These are phyloP conservation scores for Leucophenga montana DNA, from an alignment of 2,888 invertebrate genomes.

Conservation along the genomic window DNA sequence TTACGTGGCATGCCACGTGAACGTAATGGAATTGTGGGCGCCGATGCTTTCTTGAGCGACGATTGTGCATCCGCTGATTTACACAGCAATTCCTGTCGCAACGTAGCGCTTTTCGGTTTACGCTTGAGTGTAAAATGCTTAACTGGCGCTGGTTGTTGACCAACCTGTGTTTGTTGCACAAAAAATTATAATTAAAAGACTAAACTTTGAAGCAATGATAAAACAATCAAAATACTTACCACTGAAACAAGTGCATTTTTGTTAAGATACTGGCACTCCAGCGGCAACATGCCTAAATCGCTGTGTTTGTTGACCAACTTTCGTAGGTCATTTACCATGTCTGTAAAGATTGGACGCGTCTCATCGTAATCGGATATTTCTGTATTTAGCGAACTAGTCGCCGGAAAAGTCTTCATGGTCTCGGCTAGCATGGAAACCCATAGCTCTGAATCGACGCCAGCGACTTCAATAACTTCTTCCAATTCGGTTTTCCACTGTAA, in stretches of 20 bases:
- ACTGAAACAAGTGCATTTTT: constrained; percentile 92
- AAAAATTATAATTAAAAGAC: constrained; percentile 6
- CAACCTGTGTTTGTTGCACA: constrained; percentile 76
- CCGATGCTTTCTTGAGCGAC: constrained; percentile 89
- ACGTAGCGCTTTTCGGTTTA: constrained; percentile 94
- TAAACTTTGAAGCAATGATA: background rate
- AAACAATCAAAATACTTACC: constrained; percentile 73
- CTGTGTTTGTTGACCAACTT: constrained; percentile 88
- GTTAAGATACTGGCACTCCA: constrained; percentile 97
- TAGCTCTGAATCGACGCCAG: constrained; percentile 92
- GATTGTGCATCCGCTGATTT: constrained; percentile 93
- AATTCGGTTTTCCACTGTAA: constrained; percentile 91
- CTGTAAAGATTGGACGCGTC: constrained; percentile 90
- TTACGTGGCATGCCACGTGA: constrained; percentile 93
- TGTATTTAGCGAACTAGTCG: constrained; percentile 90
- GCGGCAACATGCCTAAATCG: constrained; percentile 89
- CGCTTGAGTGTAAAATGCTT: constrained; percentile 95
- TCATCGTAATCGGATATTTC: constrained; percentile 92
- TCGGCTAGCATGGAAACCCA: constrained; percentile 99
- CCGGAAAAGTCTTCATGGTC: constrained; percentile 93
- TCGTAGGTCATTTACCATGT: constrained; percentile 88
- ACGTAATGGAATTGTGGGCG: constrained; percentile 90
- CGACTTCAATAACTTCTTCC: constrained; percentile 95
- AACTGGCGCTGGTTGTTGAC: constrained; percentile 85
- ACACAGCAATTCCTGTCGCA: constrained; percentile 90